Evolutionary conservation across 2,113 vertebrate species (phyloP).

Genomic region (Rousettus leschenaultii): DNA sequence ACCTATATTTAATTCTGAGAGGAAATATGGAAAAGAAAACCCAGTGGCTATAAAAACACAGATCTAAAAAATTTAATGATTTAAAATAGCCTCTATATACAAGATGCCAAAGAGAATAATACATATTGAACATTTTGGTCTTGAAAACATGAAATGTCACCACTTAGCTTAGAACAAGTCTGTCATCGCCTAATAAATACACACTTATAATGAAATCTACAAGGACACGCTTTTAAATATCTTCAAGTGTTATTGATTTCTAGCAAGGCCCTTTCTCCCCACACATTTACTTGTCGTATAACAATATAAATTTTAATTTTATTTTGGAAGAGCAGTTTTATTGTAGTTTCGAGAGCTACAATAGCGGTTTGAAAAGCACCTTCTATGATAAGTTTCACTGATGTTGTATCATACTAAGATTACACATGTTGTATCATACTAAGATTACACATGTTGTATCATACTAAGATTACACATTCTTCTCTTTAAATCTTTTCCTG

Average conservation of each 20-base stretch:
- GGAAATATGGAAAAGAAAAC: slow-evolving; percentile 52
- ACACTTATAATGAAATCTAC: slow-evolving; percentile 37
- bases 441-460: no score
- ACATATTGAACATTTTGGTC: slow-evolving; percentile 54
- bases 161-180: slow-evolving; percentile 41
- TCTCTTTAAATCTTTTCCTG: neutral
- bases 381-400: neutral
- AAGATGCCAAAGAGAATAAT: slow-evolving; percentile 50
- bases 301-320: neutral
- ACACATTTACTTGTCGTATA: neutral
- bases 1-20: slow-evolving; percentile 34
- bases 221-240: neutral
- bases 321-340: neutral
- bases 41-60: slow-evolving; percentile 54
- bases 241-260: slow-evolving; percentile 11
- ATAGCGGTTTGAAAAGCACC: slow-evolving; percentile 8
- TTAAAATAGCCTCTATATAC: slow-evolving; percentile 70
- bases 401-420: neutral
- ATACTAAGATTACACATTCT: neutral
- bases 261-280: neutral
- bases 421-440: fast-evolving
- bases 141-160: slow-evolving; percentile 57
- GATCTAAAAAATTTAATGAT: slow-evolving; percentile 72
- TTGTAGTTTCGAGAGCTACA: neutral
- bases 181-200: slow-evolving; percentile 44